A percentile compares a stretch with the other conserved stretches of the same genome.
Evolutionary conservation across 1,140 invertebrate genomes (phyloP).

Genomic region (Ceratoteleas bidentatus): DNA sequence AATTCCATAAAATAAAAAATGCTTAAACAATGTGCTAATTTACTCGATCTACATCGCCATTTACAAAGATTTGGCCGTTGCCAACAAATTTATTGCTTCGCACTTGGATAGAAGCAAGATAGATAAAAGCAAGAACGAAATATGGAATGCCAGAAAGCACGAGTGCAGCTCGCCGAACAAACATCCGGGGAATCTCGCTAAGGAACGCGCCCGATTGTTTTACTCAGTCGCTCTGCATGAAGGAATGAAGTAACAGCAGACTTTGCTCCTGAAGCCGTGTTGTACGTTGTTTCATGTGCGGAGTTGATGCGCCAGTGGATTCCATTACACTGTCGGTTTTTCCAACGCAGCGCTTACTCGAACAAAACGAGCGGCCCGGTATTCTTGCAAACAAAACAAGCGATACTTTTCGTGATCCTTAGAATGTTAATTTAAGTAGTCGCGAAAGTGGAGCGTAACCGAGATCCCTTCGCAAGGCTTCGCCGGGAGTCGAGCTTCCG

Average conservation of each 20-base stretch:
- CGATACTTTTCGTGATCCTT: slow-evolving; percentile 36
- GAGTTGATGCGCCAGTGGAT: slow-evolving; percentile 23
- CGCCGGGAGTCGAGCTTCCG: slow-evolving; percentile 26
- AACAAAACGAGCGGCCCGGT: slow-evolving; percentile 36
- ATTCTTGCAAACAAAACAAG: slow-evolving; percentile 41
- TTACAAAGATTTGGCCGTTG: too few species aligned
- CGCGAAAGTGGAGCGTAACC: slow-evolving; percentile 40
- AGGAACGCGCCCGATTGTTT: not conserved
- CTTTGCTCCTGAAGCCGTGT: too few species aligned
- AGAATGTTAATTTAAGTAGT: slow-evolving; percentile 48
- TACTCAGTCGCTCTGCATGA: slow-evolving; percentile 3
- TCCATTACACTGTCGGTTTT: slow-evolving; percentile 31
- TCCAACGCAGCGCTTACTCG: slow-evolving; percentile 22
- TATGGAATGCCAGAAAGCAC: too few species aligned
- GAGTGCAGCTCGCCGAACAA: too few species aligned
- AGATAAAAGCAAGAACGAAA: too few species aligned
- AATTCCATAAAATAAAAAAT: too few species aligned
- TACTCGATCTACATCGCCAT: too few species aligned
- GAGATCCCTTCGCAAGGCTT: slow-evolving; percentile 40
- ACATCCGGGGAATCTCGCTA: too few species aligned
- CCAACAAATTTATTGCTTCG: too few species aligned
- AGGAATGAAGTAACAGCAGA: slow-evolving; percentile 4
- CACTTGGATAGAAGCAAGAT: too few species aligned
- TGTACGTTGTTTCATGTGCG: slow-evolving; percentile 15
- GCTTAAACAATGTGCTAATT: too few species aligned